Evolutionary conservation across 2,797 vertebrate species (phyloP).

Genomic region (Ciconia nigra): DNA sequence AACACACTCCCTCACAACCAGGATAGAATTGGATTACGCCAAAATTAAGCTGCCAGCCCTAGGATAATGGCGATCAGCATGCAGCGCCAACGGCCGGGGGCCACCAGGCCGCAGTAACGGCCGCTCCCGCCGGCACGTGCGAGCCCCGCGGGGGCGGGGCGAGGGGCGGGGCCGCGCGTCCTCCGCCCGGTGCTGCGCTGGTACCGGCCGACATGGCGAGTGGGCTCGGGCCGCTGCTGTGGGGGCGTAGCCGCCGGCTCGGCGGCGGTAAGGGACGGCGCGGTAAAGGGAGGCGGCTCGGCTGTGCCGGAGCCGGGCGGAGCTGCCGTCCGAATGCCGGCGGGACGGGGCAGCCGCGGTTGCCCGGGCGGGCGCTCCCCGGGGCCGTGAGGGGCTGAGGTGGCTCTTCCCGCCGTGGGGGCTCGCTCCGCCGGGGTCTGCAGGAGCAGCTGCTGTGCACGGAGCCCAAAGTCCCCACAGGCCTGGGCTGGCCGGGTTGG

Average conservation of each 20-base stretch:
- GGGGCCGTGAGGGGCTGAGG: background rate
- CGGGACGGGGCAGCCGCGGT: background rate
- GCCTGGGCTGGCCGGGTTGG: too few relatives aligned
- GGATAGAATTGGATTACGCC: background rate
- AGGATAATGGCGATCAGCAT: accelerated
- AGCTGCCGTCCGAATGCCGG: background rate
- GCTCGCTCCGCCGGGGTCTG: too few relatives aligned
- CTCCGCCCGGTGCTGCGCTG: accelerated
- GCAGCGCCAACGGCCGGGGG: background rate
- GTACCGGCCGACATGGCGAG: background rate
- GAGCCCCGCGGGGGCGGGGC: background rate
- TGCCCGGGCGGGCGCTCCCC: background rate
- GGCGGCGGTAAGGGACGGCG: background rate
- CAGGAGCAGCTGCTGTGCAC: background rate
- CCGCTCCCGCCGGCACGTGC: background rate
- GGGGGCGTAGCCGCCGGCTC: background rate
- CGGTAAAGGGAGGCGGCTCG: accelerated
- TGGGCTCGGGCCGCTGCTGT: accelerated
- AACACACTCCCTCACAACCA: background rate
- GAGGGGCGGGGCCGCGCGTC: too few relatives aligned
- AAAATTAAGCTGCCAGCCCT: accelerated
- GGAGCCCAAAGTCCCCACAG: background rate
- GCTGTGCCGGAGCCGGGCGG: background rate
- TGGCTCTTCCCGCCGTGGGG: too few relatives aligned
- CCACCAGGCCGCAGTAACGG: background rate